These are phyloP conservation scores for Prosapia bicincta DNA, from an alignment of 2,888 invertebrate genomes.

Conservation along the genomic window DNA sequence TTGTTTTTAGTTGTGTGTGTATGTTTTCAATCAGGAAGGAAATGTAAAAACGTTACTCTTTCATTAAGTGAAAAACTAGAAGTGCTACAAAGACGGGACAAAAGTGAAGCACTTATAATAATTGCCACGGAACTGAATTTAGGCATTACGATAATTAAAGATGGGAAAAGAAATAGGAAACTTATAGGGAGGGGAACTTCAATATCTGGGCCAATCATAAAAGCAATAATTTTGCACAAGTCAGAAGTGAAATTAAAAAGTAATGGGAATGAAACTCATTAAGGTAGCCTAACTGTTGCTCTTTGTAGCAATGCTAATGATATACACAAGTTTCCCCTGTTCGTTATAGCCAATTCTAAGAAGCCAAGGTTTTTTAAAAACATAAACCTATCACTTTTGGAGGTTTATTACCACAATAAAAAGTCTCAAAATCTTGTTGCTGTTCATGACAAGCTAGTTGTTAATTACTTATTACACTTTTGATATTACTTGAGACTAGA, in stretches of 20 bases:
- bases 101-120: no score
- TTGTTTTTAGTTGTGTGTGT: no score
- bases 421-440: no score
- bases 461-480: no score
- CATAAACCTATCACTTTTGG: not conserved
- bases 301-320: no score
- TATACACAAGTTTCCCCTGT: not conserved
- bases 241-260: not conserved
- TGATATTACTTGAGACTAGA: no score
- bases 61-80: constrained; percentile 23
- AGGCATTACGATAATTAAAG: constrained; percentile 18
- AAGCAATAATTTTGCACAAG: constrained; percentile 15
- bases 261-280: not conserved
- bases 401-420: no score
- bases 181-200: not conserved
- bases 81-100: constrained; percentile 26
- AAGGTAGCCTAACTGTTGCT: not conserved
- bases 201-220: no score
- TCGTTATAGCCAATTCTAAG: not conserved
- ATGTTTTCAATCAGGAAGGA: no score
- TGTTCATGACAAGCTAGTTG: no score
- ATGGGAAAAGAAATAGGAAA: constrained; percentile 22
- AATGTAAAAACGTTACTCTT: constrained; percentile 21
- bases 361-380: not conserved
- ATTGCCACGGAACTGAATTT: constrained; percentile 19